These are phyloP conservation scores for Trachurus trachurus DNA, from an alignment of 2,797 vertebrate species.

Conservation along the genomic window DNA sequence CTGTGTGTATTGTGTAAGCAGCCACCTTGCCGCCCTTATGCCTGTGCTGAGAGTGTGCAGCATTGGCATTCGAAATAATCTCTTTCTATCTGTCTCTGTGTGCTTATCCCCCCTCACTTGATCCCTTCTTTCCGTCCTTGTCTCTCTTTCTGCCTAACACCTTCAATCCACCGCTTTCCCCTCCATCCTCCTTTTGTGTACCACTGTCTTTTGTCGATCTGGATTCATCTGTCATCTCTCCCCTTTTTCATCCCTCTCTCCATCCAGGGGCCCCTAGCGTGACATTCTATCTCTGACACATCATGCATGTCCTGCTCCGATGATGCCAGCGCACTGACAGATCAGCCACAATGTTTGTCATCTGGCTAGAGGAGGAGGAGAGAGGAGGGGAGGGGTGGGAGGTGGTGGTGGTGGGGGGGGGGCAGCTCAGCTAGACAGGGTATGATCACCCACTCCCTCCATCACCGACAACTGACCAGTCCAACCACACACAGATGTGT, in stretches of 20 bases:
- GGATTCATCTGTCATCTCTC: slow-evolving; percentile 75
- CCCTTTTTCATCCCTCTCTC: slow-evolving; percentile 56
- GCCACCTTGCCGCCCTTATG: slow-evolving; percentile 63
- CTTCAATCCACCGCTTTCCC: slow-evolving; percentile 76
- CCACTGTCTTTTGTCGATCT: slow-evolving; percentile 65
- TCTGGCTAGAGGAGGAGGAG: slow-evolving; percentile 67
- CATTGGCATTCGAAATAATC: slow-evolving; percentile 74
- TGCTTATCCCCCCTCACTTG: slow-evolving; percentile 61
- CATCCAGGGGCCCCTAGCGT: slow-evolving; percentile 76
- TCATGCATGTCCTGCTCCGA: slow-evolving; percentile 84
- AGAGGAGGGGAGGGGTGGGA: background rate
- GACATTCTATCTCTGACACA: slow-evolving; percentile 87
- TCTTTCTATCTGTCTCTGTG: slow-evolving; percentile 70
- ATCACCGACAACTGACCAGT: slow-evolving; percentile 37
- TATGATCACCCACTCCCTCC: slow-evolving; percentile 51
- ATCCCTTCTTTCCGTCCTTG: slow-evolving; percentile 71
- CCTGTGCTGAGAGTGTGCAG: slow-evolving; percentile 49
- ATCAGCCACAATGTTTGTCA: slow-evolving; percentile 84
- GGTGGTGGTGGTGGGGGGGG: background rate
- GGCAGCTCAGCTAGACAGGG: slow-evolving; percentile 40
- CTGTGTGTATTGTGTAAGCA: slow-evolving; percentile 66
- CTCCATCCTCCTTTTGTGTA: slow-evolving; percentile 69
- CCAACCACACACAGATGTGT: slow-evolving; percentile 10
- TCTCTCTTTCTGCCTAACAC: slow-evolving; percentile 72
- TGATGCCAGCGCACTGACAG: slow-evolving; percentile 83